Conservation (phyloP, 2,888 invertebrate species). For the Prosapia bicincta region DNA sequence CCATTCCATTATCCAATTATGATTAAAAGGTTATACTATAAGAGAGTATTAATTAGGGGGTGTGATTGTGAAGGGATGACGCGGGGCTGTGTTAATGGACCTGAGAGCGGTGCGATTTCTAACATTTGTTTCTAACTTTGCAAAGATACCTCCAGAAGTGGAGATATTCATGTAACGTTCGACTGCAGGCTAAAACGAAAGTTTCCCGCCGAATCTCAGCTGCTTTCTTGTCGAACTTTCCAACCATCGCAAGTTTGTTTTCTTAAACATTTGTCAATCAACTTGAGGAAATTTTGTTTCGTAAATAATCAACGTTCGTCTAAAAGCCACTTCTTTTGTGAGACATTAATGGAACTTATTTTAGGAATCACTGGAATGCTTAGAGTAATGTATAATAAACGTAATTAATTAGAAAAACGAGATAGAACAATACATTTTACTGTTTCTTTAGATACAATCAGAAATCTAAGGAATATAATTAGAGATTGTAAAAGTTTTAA, state of each 20-base stretch:
- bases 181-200: background rate
- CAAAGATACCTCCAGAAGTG: background rate
- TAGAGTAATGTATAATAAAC: too few relatives aligned
- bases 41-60: conserved; percentile 30
- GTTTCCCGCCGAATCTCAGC: background rate
- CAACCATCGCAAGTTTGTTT: background rate
- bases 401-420: too few relatives aligned
- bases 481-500: too few relatives aligned
- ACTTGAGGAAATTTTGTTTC: background rate
- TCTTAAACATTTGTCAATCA: background rate
- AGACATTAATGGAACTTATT: too few relatives aligned
- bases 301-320: too few relatives aligned
- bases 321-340: too few relatives aligned
- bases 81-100: background rate
- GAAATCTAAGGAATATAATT: too few relatives aligned
- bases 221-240: background rate
- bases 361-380: too few relatives aligned
- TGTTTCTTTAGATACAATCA: too few relatives aligned
- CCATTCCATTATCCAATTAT: conserved; percentile 29
- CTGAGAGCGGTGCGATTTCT: background rate
- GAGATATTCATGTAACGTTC: background rate
- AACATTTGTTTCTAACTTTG: background rate
- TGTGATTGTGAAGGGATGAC: background rate
- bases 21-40: conserved; percentile 29
- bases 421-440: too few relatives aligned